Percentiles rank a stretch among this genome's conserved stretches.
These are phyloP conservation scores for Apis cerana DNA, from an alignment of 1,140 invertebrate species.

Conservation along the genomic window DNA sequence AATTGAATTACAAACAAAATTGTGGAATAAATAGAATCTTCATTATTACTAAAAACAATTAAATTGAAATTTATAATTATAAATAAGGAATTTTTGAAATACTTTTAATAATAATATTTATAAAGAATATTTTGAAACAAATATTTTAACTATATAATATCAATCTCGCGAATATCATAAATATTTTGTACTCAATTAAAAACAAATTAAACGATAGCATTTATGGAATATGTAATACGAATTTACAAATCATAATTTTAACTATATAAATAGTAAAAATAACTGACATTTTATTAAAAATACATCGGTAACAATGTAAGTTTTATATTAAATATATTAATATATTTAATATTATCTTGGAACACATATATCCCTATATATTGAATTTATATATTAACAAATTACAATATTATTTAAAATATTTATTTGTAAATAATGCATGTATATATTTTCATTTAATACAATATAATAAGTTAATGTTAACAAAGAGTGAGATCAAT, in stretches of 20 bases:
- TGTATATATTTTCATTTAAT: slow-evolving; percentile 25
- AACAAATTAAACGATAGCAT: not conserved
- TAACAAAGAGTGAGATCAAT: slow-evolving; percentile 36
- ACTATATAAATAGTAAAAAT: slow-evolving; percentile 24
- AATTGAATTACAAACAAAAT: not conserved
- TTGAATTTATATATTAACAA: not conserved
- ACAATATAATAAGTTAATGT: not conserved
- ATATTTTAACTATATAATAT: not conserved
- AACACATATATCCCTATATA: slow-evolving; percentile 9
- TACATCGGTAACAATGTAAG: not conserved
- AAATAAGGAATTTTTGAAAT: slow-evolving; percentile 19
- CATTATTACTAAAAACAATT: not conserved
- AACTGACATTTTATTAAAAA: slow-evolving; percentile 5
- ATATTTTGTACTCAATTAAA: slow-evolving; percentile 12
- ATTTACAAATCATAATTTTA: slow-evolving; percentile 1
- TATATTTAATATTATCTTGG: slow-evolving; percentile 11
- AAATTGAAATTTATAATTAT: not conserved
- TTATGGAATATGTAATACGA: not conserved
- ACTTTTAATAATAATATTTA: slow-evolving; percentile 10
- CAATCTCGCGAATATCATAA: not conserved
- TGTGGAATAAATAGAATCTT: not conserved
- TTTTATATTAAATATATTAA: slow-evolving; percentile 22
- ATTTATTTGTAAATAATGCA: slow-evolving; percentile 10
- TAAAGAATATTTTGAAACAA: not conserved
- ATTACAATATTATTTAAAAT: slow-evolving; percentile 5